These are phyloP conservation scores for Lepisosteus osseus DNA, from an alignment of 2,113 vertebrate species.

Conservation along the genomic window DNA sequence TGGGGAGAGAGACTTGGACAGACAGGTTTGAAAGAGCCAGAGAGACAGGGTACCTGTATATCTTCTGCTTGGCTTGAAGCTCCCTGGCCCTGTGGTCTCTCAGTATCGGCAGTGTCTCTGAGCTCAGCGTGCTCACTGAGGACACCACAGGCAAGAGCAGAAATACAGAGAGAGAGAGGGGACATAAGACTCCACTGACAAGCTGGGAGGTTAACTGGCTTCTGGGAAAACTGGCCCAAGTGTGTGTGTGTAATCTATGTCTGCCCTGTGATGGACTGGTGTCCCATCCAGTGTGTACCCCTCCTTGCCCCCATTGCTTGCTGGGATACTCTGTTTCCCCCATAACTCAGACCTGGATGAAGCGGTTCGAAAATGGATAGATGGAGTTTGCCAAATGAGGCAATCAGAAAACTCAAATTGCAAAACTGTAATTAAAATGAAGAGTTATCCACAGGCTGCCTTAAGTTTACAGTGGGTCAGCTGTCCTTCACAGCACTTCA, in stretches of 20 bases:
- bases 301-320: too few species aligned
- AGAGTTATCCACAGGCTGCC: too few species aligned
- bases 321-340: too few species aligned
- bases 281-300: too few species aligned
- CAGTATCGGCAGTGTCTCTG: conserved; percentile 45
- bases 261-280: neutral
- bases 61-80: conserved; percentile 43
- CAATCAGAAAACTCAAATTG: too few species aligned
- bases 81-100: conserved; percentile 44
- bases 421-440: too few species aligned
- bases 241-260: neutral
- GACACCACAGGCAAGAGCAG: neutral
- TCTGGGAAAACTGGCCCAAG: neutral
- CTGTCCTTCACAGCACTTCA: too few species aligned
- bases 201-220: neutral
- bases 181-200: neutral
- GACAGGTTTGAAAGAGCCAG: neutral
- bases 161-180: neutral
- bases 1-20: neutral
- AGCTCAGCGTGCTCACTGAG: conserved; percentile 45
- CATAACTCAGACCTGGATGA: too few species aligned
- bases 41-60: conserved; percentile 39
- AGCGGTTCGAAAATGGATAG: too few species aligned
- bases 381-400: too few species aligned
- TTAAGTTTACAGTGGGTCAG: too few species aligned